A percentile compares a stretch with the other conserved stretches of the same genome.
Evolutionary conservation across 1,140 invertebrate genomes (phyloP).

Genomic region (Zaprionus lachaisei): DNA sequence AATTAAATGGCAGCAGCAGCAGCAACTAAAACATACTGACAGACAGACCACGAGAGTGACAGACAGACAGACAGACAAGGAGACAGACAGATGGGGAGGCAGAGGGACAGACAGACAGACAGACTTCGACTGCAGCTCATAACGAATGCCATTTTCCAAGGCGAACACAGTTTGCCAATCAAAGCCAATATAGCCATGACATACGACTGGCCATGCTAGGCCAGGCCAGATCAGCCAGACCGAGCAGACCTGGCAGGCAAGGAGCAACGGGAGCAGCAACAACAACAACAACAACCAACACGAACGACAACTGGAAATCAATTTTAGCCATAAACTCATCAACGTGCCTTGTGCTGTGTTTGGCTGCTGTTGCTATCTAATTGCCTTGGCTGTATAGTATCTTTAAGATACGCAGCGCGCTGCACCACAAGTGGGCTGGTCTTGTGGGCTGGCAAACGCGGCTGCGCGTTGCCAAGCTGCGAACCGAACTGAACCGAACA

Average conservation of each 20-base stretch:
- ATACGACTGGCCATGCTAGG: constrained; percentile 15
- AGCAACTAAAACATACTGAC: constrained; percentile 72
- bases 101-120: constrained; percentile 10
- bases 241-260: not conserved
- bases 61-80: constrained; percentile 10
- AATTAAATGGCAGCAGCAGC: constrained; percentile 77
- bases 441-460: constrained; percentile 51
- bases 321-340: constrained; percentile 82
- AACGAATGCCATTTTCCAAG: constrained; percentile 64
- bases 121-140: constrained; percentile 32
- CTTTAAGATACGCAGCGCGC: constrained; percentile 51
- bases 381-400: constrained; percentile 73
- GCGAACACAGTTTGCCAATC: constrained; percentile 56
- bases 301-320: constrained; percentile 78
- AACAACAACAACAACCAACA: constrained; percentile 22
- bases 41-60: constrained; percentile 46
- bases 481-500: constrained; percentile 5
- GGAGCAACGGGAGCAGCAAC: constrained; percentile 37
- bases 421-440: constrained; percentile 37
- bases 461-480: constrained; percentile 9
- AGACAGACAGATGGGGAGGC: not conserved
- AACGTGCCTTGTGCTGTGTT: constrained; percentile 47
- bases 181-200: constrained; percentile 35
- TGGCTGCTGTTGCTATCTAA: constrained; percentile 72
- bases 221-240: too few species aligned